Evolutionary conservation across 2,888 invertebrate species (phyloP).

Genomic region (Scotopteryx bipunctaria): DNA sequence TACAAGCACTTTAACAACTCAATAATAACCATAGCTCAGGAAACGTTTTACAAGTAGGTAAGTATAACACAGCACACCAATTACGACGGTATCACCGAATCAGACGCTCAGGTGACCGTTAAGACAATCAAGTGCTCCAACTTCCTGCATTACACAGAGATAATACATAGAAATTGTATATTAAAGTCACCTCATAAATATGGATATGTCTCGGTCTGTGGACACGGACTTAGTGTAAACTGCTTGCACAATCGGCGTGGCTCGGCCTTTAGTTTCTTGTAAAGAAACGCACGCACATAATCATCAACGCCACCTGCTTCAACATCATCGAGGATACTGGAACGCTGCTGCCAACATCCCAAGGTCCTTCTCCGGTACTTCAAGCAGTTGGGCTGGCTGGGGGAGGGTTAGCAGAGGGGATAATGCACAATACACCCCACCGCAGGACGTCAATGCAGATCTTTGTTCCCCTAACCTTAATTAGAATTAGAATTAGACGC

Average conservation of each 20-base stretch:
- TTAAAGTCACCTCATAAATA: constrained; percentile 81
- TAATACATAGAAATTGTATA: constrained; percentile 83
- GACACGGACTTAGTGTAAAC: constrained; percentile 57
- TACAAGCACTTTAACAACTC: not conserved
- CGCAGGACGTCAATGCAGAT: too few species aligned
- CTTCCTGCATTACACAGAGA: constrained; percentile 80
- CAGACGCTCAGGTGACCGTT: constrained; percentile 68
- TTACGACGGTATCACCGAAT: constrained; percentile 54
- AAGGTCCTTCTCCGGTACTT: too few species aligned
- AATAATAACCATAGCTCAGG: not conserved
- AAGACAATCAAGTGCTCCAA: constrained; percentile 72
- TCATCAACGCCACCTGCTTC: too few species aligned
- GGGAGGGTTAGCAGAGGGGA: too few species aligned
- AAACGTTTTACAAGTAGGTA: constrained; percentile 15
- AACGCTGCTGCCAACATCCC: too few species aligned
- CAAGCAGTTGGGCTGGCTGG: too few species aligned
- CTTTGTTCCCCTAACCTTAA: too few species aligned
- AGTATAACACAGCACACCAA: constrained; percentile 45
- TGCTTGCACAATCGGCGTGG: constrained; percentile 77
- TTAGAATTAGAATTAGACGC: too few species aligned
- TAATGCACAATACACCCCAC: too few species aligned
- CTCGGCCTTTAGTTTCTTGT: constrained; percentile 58
- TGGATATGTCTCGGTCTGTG: constrained; percentile 81
- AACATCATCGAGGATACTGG: too few species aligned
- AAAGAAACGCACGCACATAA: too few species aligned